Conservation (phyloP, 2,113 vertebrate genomes). For the Trogon surrucura region DNA sequence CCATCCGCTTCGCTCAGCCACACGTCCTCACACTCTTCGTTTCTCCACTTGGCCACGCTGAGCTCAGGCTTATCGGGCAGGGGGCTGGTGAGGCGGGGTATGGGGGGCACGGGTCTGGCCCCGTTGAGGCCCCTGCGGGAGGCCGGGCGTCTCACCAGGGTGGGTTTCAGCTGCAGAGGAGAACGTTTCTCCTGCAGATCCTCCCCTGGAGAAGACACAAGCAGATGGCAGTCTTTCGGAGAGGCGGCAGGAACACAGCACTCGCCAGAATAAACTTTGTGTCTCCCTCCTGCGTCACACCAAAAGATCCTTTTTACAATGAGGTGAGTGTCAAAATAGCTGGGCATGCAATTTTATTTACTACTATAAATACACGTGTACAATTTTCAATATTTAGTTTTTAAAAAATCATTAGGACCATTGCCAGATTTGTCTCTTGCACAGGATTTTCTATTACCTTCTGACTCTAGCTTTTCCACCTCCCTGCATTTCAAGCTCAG, state of each 20-base stretch:
- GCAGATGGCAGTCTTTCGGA: neutral
- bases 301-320: neutral
- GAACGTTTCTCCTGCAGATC: slow-evolving; percentile 56
- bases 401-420: neutral
- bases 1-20: slow-evolving; percentile 38
- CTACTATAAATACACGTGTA: neutral
- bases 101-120: slow-evolving; percentile 79
- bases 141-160: slow-evolving; percentile 74
- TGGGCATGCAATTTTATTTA: fast-evolving
- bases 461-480: neutral
- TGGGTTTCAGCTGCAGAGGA: slow-evolving; percentile 74
- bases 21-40: slow-evolving; percentile 46
- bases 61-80: slow-evolving; percentile 63
- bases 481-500: neutral
- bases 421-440: neutral
- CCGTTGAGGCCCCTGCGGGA: slow-evolving; percentile 76
- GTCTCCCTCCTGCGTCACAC: neutral
- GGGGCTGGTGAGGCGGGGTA: slow-evolving; percentile 66
- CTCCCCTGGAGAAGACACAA: slow-evolving; percentile 50
- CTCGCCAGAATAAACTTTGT: neutral
- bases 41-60: slow-evolving; percentile 26
- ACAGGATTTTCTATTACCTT: neutral
- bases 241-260: neutral
- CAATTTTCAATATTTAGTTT: neutral
- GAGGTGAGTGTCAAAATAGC: neutral